These are phyloP conservation scores for Oxyruncus cristatus DNA, from an alignment of 2,113 vertebrate genomes.

Conservation along the genomic window DNA sequence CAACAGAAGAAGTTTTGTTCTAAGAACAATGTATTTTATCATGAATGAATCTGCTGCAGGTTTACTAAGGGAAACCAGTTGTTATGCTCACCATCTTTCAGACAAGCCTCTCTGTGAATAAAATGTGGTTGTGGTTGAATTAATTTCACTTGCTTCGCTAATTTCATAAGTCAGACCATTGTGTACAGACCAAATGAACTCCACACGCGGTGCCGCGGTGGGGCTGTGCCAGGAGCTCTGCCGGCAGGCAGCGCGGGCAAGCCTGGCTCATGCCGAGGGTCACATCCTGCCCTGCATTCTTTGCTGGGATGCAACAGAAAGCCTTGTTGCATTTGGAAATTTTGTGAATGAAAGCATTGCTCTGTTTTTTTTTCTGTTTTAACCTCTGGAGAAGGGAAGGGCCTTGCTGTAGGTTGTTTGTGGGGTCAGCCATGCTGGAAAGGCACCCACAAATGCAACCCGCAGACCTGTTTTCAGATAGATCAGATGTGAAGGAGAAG, in stretches of 20 bases:
- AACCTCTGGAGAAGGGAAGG: not conserved
- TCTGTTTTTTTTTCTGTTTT: not conserved
- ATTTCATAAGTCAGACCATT: not conserved
- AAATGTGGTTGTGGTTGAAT: not conserved
- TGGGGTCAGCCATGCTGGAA: not conserved
- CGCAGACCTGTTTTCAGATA: not conserved
- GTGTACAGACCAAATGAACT: rapidly evolving
- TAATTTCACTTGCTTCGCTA: not conserved
- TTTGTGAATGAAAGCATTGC: not conserved
- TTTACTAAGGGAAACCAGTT: not conserved
- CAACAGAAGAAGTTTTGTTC: not conserved
- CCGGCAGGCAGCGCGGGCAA: not conserved
- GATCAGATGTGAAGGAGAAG: not conserved
- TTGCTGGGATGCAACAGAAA: not conserved
- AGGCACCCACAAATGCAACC: not conserved
- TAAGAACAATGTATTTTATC: not conserved
- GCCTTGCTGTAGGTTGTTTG: not conserved
- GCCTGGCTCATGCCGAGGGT: rapidly evolving
- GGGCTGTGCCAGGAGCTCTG: not conserved
- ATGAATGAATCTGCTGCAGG: not conserved
- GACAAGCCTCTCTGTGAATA: not conserved
- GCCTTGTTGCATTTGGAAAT: not conserved
- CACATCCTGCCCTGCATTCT: not conserved
- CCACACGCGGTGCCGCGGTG: rapidly evolving
- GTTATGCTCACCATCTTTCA: not conserved